phyloP scores from a whole-genome alignment of 2,797 vertebrate species.

The Borostomias antarcticus region DNA sequence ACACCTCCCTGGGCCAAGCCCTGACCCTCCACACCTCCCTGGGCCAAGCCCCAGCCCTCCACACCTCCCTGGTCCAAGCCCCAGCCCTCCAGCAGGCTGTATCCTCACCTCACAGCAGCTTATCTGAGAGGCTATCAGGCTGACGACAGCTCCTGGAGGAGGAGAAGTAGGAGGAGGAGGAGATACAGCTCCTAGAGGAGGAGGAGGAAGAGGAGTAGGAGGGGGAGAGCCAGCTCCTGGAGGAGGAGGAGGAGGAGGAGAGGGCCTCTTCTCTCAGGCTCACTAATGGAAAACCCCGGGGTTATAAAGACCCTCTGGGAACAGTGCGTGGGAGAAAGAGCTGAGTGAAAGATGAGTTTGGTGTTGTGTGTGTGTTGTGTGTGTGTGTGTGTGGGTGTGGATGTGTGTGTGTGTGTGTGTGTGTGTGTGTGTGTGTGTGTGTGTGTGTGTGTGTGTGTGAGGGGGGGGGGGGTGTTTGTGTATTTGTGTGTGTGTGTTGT shows the following conservation, averaged over 20 bases:
- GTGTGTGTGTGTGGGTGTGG: slow-evolving; percentile 1
- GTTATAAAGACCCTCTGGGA: slow-evolving; percentile 39
- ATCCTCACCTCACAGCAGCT: slow-evolving; percentile 54
- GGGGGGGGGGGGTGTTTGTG: no score
- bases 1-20: no score
- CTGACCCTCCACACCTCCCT: no score
- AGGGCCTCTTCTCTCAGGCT: not conserved
- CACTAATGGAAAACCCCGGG: slow-evolving; percentile 54
- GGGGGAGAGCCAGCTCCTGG: no score
- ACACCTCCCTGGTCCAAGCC: slow-evolving; percentile 12
- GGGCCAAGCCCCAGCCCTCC: slow-evolving; percentile 1
- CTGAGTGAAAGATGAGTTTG: slow-evolving; percentile 24
- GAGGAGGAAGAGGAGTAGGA: no score
- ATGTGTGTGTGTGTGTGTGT: slow-evolving; percentile 1
- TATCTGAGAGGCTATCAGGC: slow-evolving; percentile 57
- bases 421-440: not conserved
- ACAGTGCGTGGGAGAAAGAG: slow-evolving; percentile 7
- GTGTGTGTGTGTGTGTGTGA: not conserved
- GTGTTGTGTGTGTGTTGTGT: not conserved
- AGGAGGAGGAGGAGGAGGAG: slow-evolving; percentile 16
- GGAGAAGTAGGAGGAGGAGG: no score
- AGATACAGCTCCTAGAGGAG: slow-evolving; percentile 7
- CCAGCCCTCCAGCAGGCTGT: slow-evolving; percentile 14
- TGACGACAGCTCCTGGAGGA: slow-evolving; percentile 38
- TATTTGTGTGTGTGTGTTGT: not conserved